phyloP scores from a whole-genome alignment of 2,113 vertebrate genomes.

The Holacanthus passer region DNA sequence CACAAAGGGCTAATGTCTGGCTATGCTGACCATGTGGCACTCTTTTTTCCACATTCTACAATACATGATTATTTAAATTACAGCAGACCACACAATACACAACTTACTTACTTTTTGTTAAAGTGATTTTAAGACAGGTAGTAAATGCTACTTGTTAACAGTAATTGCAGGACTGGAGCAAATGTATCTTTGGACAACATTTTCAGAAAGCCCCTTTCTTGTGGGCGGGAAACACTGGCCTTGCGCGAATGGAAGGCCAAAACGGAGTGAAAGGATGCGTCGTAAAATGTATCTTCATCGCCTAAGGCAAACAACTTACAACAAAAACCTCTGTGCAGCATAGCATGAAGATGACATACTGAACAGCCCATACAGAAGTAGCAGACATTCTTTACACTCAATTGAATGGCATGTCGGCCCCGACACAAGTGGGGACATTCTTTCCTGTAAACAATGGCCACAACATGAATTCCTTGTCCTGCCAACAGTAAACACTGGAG shows the following conservation, averaged over 20 bases:
- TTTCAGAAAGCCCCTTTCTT: conserved; percentile 21
- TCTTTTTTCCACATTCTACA: neutral
- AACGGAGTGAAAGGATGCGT: conserved; percentile 28
- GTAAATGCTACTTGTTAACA: neutral
- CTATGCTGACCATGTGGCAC: too few species aligned
- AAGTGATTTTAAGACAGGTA: neutral
- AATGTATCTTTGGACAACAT: conserved; percentile 24
- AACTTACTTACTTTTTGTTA: neutral
- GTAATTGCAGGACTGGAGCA: neutral
- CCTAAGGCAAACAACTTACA: conserved; percentile 68
- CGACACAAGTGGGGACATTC: conserved; percentile 72
- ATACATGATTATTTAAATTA: neutral
- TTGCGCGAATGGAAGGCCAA: conserved; percentile 27
- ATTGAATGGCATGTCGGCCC: conserved; percentile 63
- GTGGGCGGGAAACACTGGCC: conserved; percentile 26
- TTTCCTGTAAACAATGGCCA: conserved; percentile 69
- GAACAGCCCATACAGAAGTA: conserved; percentile 50
- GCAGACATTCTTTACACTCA: conserved; percentile 66
- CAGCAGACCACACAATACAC: neutral
- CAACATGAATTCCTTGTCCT: conserved; percentile 67
- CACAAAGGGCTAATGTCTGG: neutral
- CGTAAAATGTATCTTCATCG: conserved; percentile 51
- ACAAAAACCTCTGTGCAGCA: conserved; percentile 68
- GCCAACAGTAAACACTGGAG: conserved; percentile 58
- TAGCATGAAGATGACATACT: conserved; percentile 71